Conservation (phyloP, 2,113 vertebrate species). For the Catharus fuscescens region DNA sequence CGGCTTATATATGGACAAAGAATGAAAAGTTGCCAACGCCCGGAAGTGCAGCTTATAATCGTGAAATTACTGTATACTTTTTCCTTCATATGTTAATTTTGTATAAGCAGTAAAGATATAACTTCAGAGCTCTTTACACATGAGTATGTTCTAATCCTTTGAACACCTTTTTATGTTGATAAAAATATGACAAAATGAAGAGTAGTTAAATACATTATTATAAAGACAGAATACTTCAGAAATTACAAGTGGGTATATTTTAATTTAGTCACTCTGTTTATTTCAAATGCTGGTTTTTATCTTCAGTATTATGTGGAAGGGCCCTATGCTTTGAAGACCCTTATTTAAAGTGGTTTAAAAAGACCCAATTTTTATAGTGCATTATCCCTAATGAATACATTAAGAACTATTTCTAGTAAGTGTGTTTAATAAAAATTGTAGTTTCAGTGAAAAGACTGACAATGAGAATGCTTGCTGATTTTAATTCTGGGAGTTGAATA, state of each 20-base stretch:
- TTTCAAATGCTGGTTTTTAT: neutral
- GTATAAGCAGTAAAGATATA: neutral
- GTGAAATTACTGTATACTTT: neutral
- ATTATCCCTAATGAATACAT: neutral
- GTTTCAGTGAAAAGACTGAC: neutral
- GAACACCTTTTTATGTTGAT: neutral
- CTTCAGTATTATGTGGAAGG: neutral
- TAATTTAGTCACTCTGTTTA: neutral
- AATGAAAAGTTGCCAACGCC: too few species aligned
- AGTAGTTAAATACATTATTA: neutral
- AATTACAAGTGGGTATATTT: neutral
- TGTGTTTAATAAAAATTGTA: neutral
- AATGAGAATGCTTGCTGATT: neutral
- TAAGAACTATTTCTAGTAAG: neutral
- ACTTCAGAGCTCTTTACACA: neutral
- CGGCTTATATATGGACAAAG: too few species aligned
- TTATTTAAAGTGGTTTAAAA: neutral
- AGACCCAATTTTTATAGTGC: neutral
- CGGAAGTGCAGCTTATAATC: too few species aligned
- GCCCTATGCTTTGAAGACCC: neutral
- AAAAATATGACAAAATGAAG: neutral
- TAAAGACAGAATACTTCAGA: neutral
- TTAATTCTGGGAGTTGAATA: neutral
- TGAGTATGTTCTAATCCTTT: neutral
- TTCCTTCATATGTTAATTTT: neutral